A percentile compares a stretch with the other conserved stretches of the same genome.
Evolutionary conservation across 2,797 vertebrate genomes (phyloP).

Genomic region (Phataginus tricuspis): DNA sequence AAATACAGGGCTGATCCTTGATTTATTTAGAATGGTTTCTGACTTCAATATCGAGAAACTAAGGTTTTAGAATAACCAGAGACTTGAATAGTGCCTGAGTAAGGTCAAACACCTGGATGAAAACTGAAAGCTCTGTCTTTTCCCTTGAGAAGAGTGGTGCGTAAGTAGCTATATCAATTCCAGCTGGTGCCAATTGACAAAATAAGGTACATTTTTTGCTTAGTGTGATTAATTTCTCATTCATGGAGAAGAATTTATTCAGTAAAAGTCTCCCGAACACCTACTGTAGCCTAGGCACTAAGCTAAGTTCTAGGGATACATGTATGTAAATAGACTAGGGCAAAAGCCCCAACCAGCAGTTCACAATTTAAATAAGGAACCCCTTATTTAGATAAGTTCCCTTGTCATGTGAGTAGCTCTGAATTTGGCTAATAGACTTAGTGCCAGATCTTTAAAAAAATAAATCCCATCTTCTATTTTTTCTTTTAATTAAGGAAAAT

Average conservation of each 20-base stretch:
- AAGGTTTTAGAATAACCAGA: conserved; percentile 49
- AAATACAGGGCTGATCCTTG: conserved; percentile 27
- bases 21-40: conserved; percentile 58
- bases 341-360: neutral
- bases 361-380: conserved; percentile 47
- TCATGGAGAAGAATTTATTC: conserved; percentile 48
- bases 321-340: neutral
- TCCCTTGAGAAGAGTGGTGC: conserved; percentile 39
- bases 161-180: conserved; percentile 62
- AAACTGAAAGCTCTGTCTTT: conserved; percentile 64
- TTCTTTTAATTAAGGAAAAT: conserved; percentile 70
- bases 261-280: conserved; percentile 15
- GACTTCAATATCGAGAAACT: conserved; percentile 65
- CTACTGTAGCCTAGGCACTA: neutral
- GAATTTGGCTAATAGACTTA: conserved; percentile 68
- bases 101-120: conserved; percentile 64
- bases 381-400: conserved; percentile 45
- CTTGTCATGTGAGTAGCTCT: conserved; percentile 64
- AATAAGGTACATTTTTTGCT: conserved; percentile 28
- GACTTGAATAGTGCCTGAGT: neutral
- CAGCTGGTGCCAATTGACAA: conserved; percentile 56
- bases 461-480: conserved; percentile 56
- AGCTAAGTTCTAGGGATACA: neutral
- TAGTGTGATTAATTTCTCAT: conserved; percentile 62
- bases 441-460: conserved; percentile 17